Evolutionary conservation across 2,797 vertebrate species (phyloP).

Genomic region (Anguilla pacifica): DNA sequence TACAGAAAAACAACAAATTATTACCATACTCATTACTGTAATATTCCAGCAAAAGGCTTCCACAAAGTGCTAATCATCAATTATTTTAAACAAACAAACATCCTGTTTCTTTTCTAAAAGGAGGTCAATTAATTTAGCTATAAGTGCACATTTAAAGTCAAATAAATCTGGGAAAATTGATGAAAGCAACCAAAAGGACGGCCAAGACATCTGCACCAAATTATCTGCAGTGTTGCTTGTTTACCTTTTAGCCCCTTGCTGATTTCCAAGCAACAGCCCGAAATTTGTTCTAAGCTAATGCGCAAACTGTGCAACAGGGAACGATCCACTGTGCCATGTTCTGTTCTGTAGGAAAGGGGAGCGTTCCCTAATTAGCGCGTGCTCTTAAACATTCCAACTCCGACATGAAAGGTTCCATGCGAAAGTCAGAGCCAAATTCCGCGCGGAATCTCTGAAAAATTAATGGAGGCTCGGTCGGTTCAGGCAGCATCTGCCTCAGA

Average conservation of each 20-base stretch:
- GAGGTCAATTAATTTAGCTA: conserved; percentile 4
- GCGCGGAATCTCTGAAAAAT: conserved; percentile 22
- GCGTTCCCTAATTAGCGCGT: neutral
- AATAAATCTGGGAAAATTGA: neutral
- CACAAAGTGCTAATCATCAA: neutral
- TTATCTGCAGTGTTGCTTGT: neutral
- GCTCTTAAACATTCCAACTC: conserved; percentile 1
- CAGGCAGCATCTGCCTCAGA: neutral
- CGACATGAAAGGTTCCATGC: conserved; percentile 16
- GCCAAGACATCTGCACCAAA: neutral
- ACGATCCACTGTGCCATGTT: neutral
- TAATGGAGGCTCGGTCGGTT: conserved; percentile 1
- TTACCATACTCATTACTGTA: conserved; percentile 14
- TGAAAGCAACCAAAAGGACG: neutral
- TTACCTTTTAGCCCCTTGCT: neutral
- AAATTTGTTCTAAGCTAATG: neutral
- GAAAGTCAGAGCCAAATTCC: neutral
- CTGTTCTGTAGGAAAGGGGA: neutral
- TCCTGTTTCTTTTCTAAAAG: neutral
- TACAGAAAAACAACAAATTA: conserved; percentile 20
- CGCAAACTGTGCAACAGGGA: neutral
- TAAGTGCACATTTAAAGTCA: neutral
- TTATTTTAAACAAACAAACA: conserved; percentile 16
- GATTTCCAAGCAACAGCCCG: neutral
- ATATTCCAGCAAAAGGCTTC: neutral